Percentiles rank a stretch among this genome's conserved stretches.
phyloP scores from a whole-genome alignment of 2,888 invertebrate genomes.

The Mythimna loreyi region DNA sequence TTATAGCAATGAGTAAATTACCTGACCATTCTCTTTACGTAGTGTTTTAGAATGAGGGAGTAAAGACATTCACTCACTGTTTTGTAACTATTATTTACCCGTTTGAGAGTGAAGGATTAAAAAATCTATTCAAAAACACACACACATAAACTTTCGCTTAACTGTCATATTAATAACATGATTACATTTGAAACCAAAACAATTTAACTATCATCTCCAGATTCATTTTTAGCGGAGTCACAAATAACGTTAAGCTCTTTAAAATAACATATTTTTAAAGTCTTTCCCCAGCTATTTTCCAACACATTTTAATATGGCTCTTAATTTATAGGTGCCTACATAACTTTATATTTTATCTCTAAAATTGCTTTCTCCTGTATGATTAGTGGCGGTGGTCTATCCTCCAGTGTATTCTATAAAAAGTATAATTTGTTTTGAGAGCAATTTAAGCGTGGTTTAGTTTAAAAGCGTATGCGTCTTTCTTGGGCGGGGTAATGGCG shows the following conservation, averaged over 20 bases:
- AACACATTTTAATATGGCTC: constrained; percentile 30
- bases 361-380: constrained; percentile 53
- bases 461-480: constrained; percentile 82
- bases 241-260: constrained; percentile 29
- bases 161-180: too few relatives aligned
- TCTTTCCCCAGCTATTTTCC: constrained; percentile 21
- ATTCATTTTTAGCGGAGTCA: constrained; percentile 10
- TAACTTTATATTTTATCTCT: constrained; percentile 49
- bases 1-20: too few relatives aligned
- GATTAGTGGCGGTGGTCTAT: constrained; percentile 50
- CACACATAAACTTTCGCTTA: too few relatives aligned
- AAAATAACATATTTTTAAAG: constrained; percentile 32
- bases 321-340: constrained; percentile 39
- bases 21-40: too few relatives aligned
- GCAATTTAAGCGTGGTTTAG: constrained; percentile 80
- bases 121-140: too few relatives aligned
- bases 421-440: constrained; percentile 72
- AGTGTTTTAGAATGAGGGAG: too few relatives aligned
- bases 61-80: too few relatives aligned
- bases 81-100: too few relatives aligned
- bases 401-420: constrained; percentile 60
- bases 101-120: too few relatives aligned
- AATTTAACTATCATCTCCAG: neutral
- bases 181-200: neutral
- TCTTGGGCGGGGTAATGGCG: constrained; percentile 73